A percentile compares a stretch with the other conserved stretches of the same genome.
Evolutionary conservation across 1,140 invertebrate species (phyloP).

Genomic region (Pseudomyrmex pallidus): DNA sequence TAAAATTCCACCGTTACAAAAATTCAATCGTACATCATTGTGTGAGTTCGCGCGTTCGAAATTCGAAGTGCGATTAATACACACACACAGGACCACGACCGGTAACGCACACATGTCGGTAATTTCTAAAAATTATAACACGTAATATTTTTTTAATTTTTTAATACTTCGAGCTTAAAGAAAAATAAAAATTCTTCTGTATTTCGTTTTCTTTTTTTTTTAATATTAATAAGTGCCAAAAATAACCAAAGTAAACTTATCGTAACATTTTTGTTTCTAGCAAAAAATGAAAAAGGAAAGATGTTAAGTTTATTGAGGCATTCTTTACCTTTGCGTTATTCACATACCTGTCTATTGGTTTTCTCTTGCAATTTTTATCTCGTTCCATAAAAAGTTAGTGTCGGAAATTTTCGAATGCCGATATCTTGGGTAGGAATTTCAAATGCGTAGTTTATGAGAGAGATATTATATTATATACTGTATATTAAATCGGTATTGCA

Average conservation of each 20-base stretch:
- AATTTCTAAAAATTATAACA: no score
- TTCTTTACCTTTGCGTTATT: not conserved
- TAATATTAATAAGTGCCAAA: conserved; percentile 45
- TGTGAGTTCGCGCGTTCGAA: not conserved
- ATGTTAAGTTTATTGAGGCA: not conserved
- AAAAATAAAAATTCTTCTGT: not conserved
- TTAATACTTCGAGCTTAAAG: not conserved
- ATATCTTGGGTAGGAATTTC: conserved; percentile 58
- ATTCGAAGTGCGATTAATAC: not conserved
- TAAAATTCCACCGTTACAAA: not conserved
- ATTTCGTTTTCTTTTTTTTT: not conserved
- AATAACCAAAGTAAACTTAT: conserved; percentile 12
- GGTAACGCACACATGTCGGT: no score
- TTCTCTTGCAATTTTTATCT: conserved; percentile 1
- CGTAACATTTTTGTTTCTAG: not conserved
- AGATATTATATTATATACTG: conserved; percentile 66
- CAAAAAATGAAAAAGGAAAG: not conserved
- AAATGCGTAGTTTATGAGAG: conserved; percentile 65
- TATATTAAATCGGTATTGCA: conserved; percentile 70
- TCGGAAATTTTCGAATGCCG: not conserved
- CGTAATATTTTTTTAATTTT: not conserved
- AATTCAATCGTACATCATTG: not conserved
- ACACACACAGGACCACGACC: no score
- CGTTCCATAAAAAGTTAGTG: not conserved
- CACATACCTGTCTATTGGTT: not conserved